These are phyloP conservation scores for Dromaius novaehollandiae DNA, from an alignment of 2,113 vertebrate genomes.

Conservation along the genomic window DNA sequence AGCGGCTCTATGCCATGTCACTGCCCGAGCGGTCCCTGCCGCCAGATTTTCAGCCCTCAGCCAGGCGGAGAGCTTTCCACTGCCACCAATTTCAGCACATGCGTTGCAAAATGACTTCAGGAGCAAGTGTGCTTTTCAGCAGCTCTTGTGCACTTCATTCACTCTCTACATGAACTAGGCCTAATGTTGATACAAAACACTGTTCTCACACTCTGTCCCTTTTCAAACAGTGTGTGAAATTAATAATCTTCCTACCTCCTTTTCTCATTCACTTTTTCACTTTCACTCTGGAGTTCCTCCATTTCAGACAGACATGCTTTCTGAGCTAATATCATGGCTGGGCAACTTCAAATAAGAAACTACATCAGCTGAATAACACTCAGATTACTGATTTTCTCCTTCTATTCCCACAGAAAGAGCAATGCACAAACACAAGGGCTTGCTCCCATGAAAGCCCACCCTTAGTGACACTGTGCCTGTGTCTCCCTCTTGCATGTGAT, in stretches of 20 bases:
- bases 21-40: background rate
- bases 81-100: rapidly evolving
- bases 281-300: background rate
- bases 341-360: background rate
- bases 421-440: background rate
- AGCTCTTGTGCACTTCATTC: rapidly evolving
- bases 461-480: rapidly evolving
- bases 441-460: background rate
- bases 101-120: no score
- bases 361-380: background rate
- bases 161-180: background rate
- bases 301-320: background rate
- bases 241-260: background rate
- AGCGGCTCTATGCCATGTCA: rapidly evolving
- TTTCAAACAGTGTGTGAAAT: background rate
- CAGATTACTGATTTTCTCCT: background rate
- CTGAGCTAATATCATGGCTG: background rate
- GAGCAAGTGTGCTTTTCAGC: background rate
- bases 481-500: background rate
- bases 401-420: background rate
- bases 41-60: background rate
- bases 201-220: background rate
- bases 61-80: background rate
- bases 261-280: background rate
- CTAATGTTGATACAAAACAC: background rate